These are phyloP conservation scores for Andrena fulva DNA, from an alignment of 2,888 invertebrate genomes.

Conservation along the genomic window DNA sequence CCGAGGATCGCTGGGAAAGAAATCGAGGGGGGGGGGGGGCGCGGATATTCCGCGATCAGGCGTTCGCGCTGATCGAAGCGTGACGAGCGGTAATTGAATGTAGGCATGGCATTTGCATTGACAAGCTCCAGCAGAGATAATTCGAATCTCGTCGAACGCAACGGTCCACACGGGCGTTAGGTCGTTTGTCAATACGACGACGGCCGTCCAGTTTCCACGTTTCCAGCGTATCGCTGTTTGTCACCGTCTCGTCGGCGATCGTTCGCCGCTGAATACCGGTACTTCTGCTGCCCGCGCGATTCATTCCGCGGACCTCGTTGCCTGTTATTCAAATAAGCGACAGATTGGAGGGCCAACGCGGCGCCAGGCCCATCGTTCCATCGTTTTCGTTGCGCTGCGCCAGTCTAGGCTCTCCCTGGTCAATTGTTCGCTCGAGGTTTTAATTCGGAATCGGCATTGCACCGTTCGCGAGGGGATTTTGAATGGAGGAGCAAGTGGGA, in stretches of 20 bases:
- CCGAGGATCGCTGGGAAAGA: constrained; percentile 19
- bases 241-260: constrained; percentile 75
- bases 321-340: constrained; percentile 60
- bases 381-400: constrained; percentile 26
- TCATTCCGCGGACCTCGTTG: constrained; percentile 62
- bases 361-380: constrained; percentile 25
- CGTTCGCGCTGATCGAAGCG: constrained; percentile 80
- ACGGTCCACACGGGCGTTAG: constrained; percentile 80
- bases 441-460: background rate
- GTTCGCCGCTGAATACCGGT: constrained; percentile 66
- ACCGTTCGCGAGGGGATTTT: background rate
- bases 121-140: constrained; percentile 84
- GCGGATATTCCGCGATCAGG: constrained; percentile 44
- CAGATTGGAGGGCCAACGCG: constrained; percentile 34
- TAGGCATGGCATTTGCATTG: constrained; percentile 84
- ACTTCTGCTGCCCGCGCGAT: constrained; percentile 65
- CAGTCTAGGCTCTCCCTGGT: background rate
- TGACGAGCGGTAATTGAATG: constrained; percentile 84
- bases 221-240: constrained; percentile 77
- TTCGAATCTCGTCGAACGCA: constrained; percentile 84
- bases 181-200: constrained; percentile 85
- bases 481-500: background rate
- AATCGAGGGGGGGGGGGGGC: constrained; percentile 17
- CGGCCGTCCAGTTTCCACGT: constrained; percentile 79
- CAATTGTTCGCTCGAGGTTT: background rate